Percentiles rank a stretch among this genome's conserved stretches.
Evolutionary conservation across 2,797 vertebrate species (phyloP).

Genomic region (Glossophaga mutica): DNA sequence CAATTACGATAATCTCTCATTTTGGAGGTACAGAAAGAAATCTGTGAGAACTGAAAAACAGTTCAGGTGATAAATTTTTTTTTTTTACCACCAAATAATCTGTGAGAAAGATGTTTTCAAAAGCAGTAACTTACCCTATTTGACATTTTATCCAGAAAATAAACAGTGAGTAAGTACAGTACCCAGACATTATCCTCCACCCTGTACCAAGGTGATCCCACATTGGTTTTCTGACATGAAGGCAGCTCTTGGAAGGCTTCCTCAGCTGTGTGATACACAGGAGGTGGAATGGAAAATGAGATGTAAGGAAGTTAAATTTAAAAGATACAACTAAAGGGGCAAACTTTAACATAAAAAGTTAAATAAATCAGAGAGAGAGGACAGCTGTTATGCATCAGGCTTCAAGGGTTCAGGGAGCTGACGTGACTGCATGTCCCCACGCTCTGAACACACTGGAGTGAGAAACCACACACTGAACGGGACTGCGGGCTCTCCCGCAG

Average conservation of each 20-base stretch:
- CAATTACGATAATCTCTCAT: neutral
- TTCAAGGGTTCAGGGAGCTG: neutral
- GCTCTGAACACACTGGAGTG: rapidly evolving
- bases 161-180: neutral
- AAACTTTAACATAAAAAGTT: neutral
- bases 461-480: rapidly evolving
- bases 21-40: neutral
- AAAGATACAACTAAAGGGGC: neutral
- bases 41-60: neutral
- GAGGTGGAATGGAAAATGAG: neutral
- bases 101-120: neutral
- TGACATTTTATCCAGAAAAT: neutral
- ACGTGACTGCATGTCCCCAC: rapidly evolving
- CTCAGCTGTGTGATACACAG: neutral
- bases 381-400: rapidly evolving
- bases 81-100: neutral
- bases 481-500: rapidly evolving
- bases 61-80: neutral
- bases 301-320: neutral
- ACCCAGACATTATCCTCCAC: neutral
- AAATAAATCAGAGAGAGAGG: neutral
- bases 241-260: neutral
- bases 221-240: neutral
- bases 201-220: neutral
- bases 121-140: neutral